These are phyloP conservation scores for Mionectes olivaceus DNA, from an alignment of 2,797 vertebrate species.

Conservation along the genomic window DNA sequence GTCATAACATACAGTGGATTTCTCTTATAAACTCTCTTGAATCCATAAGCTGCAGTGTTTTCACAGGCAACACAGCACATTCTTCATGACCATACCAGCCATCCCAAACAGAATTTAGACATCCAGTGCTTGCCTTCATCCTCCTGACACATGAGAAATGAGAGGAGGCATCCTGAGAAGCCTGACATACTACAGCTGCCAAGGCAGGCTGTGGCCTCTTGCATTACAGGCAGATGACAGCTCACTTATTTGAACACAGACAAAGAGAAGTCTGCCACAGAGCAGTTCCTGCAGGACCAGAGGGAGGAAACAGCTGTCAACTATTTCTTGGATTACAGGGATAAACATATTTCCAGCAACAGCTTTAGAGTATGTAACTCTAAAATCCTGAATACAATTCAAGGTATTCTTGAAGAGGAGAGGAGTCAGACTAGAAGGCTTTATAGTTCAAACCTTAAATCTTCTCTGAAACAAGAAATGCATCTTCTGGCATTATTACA, in stretches of 20 bases:
- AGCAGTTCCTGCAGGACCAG: slow-evolving; percentile 35
- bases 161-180: neutral
- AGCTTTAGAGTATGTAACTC: slow-evolving; percentile 25
- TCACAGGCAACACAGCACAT: fast-evolving
- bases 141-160: neutral
- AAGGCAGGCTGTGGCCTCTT: neutral
- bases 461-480: slow-evolving; percentile 29
- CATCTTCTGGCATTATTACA: neutral
- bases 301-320: slow-evolving; percentile 61
- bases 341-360: slow-evolving; percentile 45
- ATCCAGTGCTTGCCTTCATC: neutral
- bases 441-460: neutral
- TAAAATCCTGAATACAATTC: slow-evolving; percentile 21
- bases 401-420: slow-evolving; percentile 26
- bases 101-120: neutral
- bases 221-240: slow-evolving; percentile 10
- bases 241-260: slow-evolving; percentile 35
- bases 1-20: neutral
- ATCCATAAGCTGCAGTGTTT: neutral
- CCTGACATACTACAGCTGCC: slow-evolving; percentile 27
- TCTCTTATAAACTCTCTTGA: fast-evolving
- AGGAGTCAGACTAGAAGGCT: neutral
- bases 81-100: neutral
- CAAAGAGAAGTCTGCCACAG: slow-evolving; percentile 5
- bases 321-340: slow-evolving; percentile 59